A percentile compares a stretch with the other conserved stretches of the same genome.
phyloP scores from a whole-genome alignment of 2,888 invertebrate genomes.

The Nemotelus pantherinus region DNA sequence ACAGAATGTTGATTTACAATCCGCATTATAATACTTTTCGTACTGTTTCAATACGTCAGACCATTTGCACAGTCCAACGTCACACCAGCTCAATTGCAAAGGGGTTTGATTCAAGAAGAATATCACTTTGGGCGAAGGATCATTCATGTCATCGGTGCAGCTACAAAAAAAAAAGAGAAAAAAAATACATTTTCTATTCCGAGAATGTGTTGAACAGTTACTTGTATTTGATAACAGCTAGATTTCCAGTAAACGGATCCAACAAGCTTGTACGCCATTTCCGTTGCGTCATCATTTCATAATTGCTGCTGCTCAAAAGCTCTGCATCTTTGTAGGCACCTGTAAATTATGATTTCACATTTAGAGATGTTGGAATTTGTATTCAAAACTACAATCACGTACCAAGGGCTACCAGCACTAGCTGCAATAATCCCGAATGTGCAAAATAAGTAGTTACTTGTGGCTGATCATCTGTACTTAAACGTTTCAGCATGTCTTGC shows the following conservation, averaged over 20 bases:
- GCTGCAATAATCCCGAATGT: slow-evolving; percentile 71
- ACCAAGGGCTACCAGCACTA: slow-evolving; percentile 72
- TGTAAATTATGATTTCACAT: neutral
- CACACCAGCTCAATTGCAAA: slow-evolving; percentile 74
- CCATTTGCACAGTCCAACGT: slow-evolving; percentile 83
- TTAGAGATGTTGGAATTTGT: neutral
- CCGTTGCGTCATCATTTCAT: slow-evolving; percentile 67
- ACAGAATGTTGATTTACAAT: slow-evolving; percentile 54
- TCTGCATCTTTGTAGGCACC: slow-evolving; percentile 30
- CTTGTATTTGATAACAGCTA: slow-evolving; percentile 80
- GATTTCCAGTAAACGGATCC: slow-evolving; percentile 77
- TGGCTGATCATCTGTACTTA: slow-evolving; percentile 70
- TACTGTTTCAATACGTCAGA: slow-evolving; percentile 72
- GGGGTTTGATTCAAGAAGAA: slow-evolving; percentile 79
- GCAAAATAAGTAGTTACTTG: slow-evolving; percentile 75
- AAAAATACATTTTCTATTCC: neutral
- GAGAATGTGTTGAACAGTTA: slow-evolving; percentile 56
- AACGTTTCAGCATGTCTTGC: slow-evolving; percentile 76
- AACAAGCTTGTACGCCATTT: slow-evolving; percentile 77
- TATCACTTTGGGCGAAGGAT: slow-evolving; percentile 65
- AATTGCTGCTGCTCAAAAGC: slow-evolving; percentile 67
- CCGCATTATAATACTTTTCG: slow-evolving; percentile 65
- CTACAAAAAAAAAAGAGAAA: slow-evolving; percentile 11
- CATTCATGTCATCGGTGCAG: slow-evolving; percentile 21
- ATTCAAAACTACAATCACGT: neutral